These are phyloP conservation scores for Exephanes ischioxanthus DNA, from an alignment of 2,888 invertebrate genomes.

Conservation along the genomic window DNA sequence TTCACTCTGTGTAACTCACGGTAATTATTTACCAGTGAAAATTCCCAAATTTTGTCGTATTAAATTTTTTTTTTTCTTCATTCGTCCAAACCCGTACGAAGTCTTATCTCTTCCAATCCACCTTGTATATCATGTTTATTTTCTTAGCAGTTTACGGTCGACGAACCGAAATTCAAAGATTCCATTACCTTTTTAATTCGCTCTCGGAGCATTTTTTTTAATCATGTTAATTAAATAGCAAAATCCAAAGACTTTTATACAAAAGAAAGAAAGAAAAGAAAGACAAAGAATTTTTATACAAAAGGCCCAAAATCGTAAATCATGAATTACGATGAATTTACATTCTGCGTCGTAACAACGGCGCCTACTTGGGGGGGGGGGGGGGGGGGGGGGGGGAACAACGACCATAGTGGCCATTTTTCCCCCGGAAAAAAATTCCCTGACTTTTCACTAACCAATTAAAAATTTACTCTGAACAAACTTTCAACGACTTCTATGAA, in stretches of 20 bases:
- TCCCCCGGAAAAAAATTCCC: no score
- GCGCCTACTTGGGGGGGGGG: not conserved
- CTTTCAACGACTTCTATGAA: no score
- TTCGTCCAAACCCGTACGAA: not conserved
- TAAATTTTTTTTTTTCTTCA: not conserved
- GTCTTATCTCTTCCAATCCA: not conserved
- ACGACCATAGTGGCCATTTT: no score
- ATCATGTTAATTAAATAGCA: not conserved
- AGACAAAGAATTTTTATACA: no score
- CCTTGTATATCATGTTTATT: conserved; percentile 25
- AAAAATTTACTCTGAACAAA: no score
- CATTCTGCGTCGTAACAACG: conserved; percentile 28
- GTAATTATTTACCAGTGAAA: conserved; percentile 2
- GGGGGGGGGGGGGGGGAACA: not conserved
- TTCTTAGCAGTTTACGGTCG: conserved; percentile 23
- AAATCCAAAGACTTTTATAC: no score
- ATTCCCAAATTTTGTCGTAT: conserved; percentile 19
- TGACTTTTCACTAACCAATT: no score
- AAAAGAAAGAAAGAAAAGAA: no score
- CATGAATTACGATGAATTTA: conserved; percentile 21
- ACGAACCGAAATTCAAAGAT: conserved; percentile 24
- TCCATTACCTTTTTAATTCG: conserved; percentile 5
- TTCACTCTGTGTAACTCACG: not conserved
- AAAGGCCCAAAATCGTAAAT: conserved; percentile 25
- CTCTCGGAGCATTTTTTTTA: not conserved